Conservation (phyloP, 2,797 vertebrate species). For the Poeciliopsis turneri region DNA sequence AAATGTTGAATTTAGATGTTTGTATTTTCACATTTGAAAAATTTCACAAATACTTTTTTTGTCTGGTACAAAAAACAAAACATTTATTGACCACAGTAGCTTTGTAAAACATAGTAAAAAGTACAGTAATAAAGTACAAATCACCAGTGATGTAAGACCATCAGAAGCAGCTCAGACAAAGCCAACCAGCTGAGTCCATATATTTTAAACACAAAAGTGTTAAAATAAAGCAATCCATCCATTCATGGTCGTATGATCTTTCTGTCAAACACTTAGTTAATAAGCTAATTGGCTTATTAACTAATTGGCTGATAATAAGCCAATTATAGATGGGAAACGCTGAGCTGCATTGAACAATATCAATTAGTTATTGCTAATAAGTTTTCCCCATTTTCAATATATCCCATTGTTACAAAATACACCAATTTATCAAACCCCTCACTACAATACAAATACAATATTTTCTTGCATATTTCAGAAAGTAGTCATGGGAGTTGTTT, state of each 20-base stretch:
- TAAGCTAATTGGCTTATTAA: background rate
- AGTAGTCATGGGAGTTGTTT: background rate
- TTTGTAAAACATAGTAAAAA: background rate
- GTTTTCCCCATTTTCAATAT: background rate
- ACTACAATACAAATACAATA: background rate
- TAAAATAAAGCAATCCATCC: background rate
- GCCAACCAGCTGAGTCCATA: background rate
- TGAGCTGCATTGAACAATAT: background rate
- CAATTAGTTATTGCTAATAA: background rate
- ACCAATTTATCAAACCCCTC: background rate
- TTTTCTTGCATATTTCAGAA: background rate
- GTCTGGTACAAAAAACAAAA: background rate
- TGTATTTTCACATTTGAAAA: background rate
- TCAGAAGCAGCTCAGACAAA: background rate
- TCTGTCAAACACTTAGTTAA: background rate
- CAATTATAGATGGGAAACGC: background rate
- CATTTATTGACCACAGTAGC: background rate
- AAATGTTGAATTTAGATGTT: background rate
- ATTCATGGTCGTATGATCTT: background rate
- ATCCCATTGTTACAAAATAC: background rate
- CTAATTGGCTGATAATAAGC: too few species aligned
- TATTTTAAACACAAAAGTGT: too few species aligned
- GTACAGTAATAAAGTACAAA: background rate
- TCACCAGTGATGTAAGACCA: background rate
- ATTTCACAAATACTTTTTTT: background rate